Percentiles rank a stretch among this genome's conserved stretches.
phyloP scores from a whole-genome alignment of 2,888 invertebrate genomes.

The Phytoseiulus persimilis region DNA sequence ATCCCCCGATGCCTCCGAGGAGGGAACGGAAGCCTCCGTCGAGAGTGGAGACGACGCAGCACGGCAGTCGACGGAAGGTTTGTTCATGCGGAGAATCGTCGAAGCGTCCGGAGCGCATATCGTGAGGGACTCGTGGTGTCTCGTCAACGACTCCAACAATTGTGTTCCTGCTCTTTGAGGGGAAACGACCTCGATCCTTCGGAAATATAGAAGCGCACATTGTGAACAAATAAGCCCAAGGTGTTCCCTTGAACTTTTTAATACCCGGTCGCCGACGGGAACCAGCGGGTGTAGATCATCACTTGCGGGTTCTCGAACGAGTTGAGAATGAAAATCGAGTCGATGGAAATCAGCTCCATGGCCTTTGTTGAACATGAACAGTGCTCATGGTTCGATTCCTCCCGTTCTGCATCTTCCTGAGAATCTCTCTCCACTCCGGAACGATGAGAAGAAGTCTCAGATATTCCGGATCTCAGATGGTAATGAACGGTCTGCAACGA shows the following conservation, averaged over 20 bases:
- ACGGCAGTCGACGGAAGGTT: not conserved
- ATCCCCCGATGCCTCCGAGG: not conserved
- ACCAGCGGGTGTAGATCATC: too few species aligned
- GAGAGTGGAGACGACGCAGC: not conserved
- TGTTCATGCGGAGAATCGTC: not conserved
- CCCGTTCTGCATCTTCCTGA: too few species aligned
- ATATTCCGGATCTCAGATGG: too few species aligned
- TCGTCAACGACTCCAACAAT: slow-evolving; percentile 8
- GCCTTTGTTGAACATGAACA: too few species aligned
- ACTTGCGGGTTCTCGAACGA: too few species aligned
- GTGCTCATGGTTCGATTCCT: too few species aligned
- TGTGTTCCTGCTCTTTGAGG: slow-evolving; percentile 1
- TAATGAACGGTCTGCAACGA: too few species aligned
- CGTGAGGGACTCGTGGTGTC: slow-evolving; percentile 27
- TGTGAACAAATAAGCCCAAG: not conserved
- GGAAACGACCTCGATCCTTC: not conserved
- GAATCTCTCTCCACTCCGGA: too few species aligned
- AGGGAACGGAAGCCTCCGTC: not conserved
- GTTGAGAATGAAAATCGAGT: too few species aligned
- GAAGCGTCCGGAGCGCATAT: not conserved
- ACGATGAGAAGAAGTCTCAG: too few species aligned
- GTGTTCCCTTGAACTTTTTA: not conserved
- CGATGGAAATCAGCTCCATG: too few species aligned
- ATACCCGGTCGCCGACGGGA: too few species aligned
- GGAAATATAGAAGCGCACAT: not conserved